Evolutionary conservation across 2,797 vertebrate genomes (phyloP).

Genomic region (Pempheris klunzingeri): DNA sequence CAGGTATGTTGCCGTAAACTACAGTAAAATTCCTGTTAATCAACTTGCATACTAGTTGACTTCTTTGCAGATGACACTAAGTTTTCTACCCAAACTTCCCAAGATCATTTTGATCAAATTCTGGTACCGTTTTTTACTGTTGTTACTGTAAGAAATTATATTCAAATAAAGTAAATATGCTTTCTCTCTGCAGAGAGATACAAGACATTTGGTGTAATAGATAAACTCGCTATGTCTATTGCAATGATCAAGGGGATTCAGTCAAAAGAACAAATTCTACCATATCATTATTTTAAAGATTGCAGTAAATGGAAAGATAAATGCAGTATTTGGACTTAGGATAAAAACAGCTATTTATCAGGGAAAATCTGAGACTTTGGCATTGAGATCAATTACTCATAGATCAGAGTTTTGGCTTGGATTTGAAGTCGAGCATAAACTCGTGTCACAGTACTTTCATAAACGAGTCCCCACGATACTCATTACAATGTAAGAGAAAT

Average conservation of each 20-base stretch:
- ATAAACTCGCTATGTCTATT: not conserved
- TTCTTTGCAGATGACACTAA: slow-evolving; percentile 5
- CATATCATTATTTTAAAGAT: not conserved
- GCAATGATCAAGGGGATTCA: not conserved
- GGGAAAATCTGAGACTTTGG: slow-evolving; percentile 6
- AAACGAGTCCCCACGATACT: slow-evolving; percentile 52
- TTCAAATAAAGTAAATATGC: not conserved
- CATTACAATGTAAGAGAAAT: slow-evolving; percentile 36
- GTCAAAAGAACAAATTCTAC: not conserved
- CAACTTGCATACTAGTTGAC: not conserved
- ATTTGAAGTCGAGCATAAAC: slow-evolving; percentile 42
- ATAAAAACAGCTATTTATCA: slow-evolving; percentile 1
- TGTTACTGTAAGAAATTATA: not conserved
- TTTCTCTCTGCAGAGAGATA: too few relatives aligned
- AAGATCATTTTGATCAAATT: not conserved
- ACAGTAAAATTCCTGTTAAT: not conserved
- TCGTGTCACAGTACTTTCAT: slow-evolving; percentile 40
- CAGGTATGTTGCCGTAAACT: not conserved
- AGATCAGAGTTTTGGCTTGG: slow-evolving; percentile 19
- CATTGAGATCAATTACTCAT: slow-evolving; percentile 27
- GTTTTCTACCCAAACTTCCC: not conserved
- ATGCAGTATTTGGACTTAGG: not conserved
- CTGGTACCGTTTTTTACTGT: not conserved
- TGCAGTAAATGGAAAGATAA: not conserved
- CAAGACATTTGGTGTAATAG: not conserved